Percentiles rank a stretch among this genome's conserved stretches.
phyloP scores from a whole-genome alignment of 2,888 invertebrate species.

The Aromia moschata region DNA sequence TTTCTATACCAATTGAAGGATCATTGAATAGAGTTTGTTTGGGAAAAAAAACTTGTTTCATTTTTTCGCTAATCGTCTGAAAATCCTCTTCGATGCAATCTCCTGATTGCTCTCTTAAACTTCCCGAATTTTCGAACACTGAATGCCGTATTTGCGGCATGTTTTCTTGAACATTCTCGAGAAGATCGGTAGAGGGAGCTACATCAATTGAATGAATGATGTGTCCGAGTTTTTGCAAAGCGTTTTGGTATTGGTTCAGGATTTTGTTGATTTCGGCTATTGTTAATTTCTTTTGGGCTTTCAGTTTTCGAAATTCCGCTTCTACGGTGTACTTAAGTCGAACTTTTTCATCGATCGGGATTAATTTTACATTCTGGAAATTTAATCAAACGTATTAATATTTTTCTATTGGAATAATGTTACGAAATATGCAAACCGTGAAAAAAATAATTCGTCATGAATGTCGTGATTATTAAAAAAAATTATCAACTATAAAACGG shows the following conservation, averaged over 20 bases:
- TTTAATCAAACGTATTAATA: too few relatives aligned
- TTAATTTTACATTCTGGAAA: constrained; percentile 43
- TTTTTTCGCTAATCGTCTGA: background rate
- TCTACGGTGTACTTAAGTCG: constrained; percentile 56
- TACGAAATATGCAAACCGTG: too few relatives aligned
- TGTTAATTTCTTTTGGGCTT: constrained; percentile 47
- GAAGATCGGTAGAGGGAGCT: background rate
- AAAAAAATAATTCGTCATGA: too few relatives aligned
- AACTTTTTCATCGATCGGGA: constrained; percentile 38
- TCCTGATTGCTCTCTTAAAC: background rate
- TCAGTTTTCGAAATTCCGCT: constrained; percentile 52
- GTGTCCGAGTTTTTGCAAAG: constrained; percentile 31
- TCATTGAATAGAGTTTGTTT: constrained; percentile 9
- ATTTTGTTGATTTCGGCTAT: constrained; percentile 44
- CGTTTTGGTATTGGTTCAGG: constrained; percentile 41
- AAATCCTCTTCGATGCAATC: constrained; percentile 8
- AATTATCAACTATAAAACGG: background rate
- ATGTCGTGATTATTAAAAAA: background rate
- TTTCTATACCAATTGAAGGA: background rate
- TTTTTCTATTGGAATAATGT: too few relatives aligned
- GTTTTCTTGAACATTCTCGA: constrained; percentile 3
- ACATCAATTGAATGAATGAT: constrained; percentile 1
- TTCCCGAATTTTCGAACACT: constrained; percentile 21
- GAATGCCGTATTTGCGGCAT: constrained; percentile 22
- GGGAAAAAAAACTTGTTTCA: constrained; percentile 12